Conservation (phyloP, 2,113 vertebrate genomes). For the Eurystomus gularis region DNA sequence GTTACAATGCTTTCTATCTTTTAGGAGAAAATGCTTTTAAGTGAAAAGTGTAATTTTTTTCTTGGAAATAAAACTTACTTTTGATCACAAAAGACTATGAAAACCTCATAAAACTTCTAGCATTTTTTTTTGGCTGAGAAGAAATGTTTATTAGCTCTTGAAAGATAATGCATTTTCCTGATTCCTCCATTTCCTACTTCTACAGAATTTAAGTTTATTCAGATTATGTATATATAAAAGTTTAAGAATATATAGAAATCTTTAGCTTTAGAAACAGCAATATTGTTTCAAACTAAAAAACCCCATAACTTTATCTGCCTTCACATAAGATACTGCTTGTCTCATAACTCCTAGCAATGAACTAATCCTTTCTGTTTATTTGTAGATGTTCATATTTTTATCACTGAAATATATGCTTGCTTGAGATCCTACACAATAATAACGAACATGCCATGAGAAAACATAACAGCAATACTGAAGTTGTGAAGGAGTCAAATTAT, state of each 20-base stretch:
- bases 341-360: neutral
- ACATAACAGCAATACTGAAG: neutral
- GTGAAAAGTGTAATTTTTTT: neutral
- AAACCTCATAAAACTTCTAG: neutral
- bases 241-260: neutral
- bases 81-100: neutral
- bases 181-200: neutral
- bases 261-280: neutral
- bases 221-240: neutral
- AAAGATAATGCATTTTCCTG: rapidly evolving
- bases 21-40: neutral
- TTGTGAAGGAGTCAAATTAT: neutral
- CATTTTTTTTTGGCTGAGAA: neutral
- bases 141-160: neutral
- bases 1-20: too few relatives aligned
- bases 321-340: neutral
- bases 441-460: neutral
- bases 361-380: neutral
- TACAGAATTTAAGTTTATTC: neutral
- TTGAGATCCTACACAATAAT: neutral
- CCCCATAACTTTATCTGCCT: neutral
- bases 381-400: neutral
- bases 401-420: neutral
- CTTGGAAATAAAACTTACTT: neutral
- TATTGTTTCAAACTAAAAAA: neutral